Conservation (phyloP, 2,888 invertebrate genomes). For the Drosophila borborema region DNA sequence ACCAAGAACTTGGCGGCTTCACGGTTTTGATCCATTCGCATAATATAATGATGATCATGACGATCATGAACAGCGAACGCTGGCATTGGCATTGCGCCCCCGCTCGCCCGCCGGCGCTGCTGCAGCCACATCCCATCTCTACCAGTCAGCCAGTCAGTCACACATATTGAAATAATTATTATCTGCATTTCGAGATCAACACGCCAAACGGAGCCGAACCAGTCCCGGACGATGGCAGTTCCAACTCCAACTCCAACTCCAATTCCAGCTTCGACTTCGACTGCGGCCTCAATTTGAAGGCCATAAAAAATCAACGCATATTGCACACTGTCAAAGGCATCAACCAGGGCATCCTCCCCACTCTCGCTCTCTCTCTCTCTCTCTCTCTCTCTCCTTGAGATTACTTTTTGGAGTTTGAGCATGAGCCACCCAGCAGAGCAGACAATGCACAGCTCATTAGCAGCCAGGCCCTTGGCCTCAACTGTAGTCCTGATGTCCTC, state of each 20-base stretch:
- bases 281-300: constrained; percentile 80
- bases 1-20: constrained; percentile 56
- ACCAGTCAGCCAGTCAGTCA: constrained; percentile 70
- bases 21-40: constrained; percentile 78
- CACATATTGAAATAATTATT: constrained; percentile 84
- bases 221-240: constrained; percentile 18
- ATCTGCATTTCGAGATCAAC: constrained; percentile 82
- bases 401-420: constrained; percentile 10
- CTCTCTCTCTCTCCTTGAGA: background rate
- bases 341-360: constrained; percentile 10
- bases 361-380: background rate
- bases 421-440: constrained; percentile 17
- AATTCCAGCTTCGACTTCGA: constrained; percentile 5
- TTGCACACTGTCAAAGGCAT: constrained; percentile 83
- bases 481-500: constrained; percentile 4
- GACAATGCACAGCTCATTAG: constrained; percentile 58
- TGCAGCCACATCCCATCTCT: background rate
- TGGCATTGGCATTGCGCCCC: constrained; percentile 74
- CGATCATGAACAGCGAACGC: constrained; percentile 69
- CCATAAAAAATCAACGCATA: constrained; percentile 84
- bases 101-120: background rate
- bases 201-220: constrained; percentile 67
- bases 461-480: constrained; percentile 29
- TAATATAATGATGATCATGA: constrained; percentile 73
- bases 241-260: background rate